Percentiles rank a stretch among this genome's conserved stretches.
Evolutionary conservation across 2,113 vertebrate species (phyloP).

Genomic region (Silurus glanis): DNA sequence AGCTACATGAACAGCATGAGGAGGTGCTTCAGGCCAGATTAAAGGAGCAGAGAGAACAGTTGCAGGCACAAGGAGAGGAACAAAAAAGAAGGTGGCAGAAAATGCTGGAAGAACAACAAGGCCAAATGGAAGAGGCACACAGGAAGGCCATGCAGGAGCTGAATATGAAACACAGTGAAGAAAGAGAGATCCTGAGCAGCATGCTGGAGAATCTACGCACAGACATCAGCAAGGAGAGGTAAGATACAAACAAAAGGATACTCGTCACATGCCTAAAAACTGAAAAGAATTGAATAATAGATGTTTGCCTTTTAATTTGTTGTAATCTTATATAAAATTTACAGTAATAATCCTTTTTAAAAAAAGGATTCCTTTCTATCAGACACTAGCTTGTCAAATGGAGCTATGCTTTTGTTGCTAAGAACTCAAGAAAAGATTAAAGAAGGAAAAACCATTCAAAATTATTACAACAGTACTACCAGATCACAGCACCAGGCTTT

Average conservation of each 20-base stretch:
- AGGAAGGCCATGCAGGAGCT: constrained; percentile 69
- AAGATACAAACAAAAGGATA: constrained; percentile 55
- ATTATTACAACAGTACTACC: background rate
- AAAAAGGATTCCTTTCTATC: too few species aligned
- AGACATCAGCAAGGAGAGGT: constrained; percentile 84
- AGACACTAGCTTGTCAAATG: too few species aligned
- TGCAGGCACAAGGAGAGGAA: constrained; percentile 61
- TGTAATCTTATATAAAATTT: background rate
- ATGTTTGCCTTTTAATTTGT: background rate
- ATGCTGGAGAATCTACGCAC: constrained; percentile 73
- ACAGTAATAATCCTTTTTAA: background rate
- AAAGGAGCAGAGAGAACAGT: constrained; percentile 62
- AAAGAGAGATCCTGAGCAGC: constrained; percentile 72
- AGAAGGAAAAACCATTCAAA: background rate
- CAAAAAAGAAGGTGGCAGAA: constrained; percentile 55
- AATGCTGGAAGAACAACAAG: constrained; percentile 67
- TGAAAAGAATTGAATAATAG: background rate
- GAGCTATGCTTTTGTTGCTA: too few species aligned
- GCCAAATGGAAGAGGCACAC: constrained; percentile 64
- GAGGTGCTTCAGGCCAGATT: constrained; percentile 70
- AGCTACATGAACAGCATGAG: constrained; percentile 70
- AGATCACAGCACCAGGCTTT: background rate
- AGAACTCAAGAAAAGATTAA: constrained; percentile 9
- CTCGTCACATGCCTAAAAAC: background rate
- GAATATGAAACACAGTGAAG: constrained; percentile 65